phyloP scores from a whole-genome alignment of 2,888 invertebrate species.

The Synergus itoensis region DNA sequence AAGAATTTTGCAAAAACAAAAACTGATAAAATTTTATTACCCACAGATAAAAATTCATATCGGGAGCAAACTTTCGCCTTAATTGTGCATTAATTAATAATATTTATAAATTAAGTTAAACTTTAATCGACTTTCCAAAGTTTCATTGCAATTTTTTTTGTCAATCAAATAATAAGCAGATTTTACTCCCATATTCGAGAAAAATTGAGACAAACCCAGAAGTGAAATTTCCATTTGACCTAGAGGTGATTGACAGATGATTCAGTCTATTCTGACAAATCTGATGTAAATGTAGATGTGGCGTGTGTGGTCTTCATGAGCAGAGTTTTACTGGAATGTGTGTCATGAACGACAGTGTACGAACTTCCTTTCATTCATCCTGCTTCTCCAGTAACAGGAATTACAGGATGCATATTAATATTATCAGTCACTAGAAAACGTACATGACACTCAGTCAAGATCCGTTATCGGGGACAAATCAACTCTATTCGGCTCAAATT shows the following conservation, averaged over 20 bases:
- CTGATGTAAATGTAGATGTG: slow-evolving; percentile 8
- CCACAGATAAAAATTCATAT: too few species aligned
- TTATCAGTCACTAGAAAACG: slow-evolving; percentile 17
- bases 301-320: not conserved
- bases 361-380: slow-evolving; percentile 41
- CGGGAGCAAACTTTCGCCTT: too few species aligned
- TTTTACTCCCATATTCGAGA: not conserved
- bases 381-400: slow-evolving; percentile 29
- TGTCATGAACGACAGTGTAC: slow-evolving; percentile 33
- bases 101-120: too few species aligned
- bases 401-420: slow-evolving; percentile 28
- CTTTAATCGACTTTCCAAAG: too few species aligned
- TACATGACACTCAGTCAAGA: slow-evolving; percentile 5
- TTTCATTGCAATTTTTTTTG: too few species aligned
- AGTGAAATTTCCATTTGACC: slow-evolving; percentile 24
- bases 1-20: too few species aligned
- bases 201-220: not conserved
- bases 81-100: too few species aligned
- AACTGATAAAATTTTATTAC: too few species aligned
- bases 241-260: slow-evolving; percentile 10
- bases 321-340: slow-evolving; percentile 30
- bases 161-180: not conserved
- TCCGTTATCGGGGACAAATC: slow-evolving; percentile 25
- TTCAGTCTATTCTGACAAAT: slow-evolving; percentile 24
- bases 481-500: not conserved